Evolutionary conservation across 1,140 invertebrate species (phyloP).

Genomic region (Penaeus chinensis): DNA sequence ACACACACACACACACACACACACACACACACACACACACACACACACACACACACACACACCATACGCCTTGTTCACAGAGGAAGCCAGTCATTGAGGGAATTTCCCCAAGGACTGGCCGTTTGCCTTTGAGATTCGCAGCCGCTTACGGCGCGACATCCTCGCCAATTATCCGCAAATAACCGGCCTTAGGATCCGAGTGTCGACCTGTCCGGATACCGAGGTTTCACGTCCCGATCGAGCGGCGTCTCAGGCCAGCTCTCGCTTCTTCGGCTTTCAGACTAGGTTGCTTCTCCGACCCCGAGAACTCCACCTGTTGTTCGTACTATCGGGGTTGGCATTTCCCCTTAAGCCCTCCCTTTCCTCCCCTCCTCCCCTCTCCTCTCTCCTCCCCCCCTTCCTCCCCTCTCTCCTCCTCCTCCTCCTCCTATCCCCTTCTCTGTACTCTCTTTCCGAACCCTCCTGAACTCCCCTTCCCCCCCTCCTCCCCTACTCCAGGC

Average conservation of each 20-base stretch:
- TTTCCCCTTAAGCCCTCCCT: conserved; percentile 10
- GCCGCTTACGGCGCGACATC: conserved; percentile 46
- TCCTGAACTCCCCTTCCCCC: neutral
- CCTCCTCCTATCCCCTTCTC: neutral
- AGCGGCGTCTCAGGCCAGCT: neutral
- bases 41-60: conserved; percentile 38
- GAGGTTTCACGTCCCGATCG: too few relatives aligned
- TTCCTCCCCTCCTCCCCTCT: neutral
- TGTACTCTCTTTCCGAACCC: neutral
- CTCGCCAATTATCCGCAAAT: conserved; percentile 24
- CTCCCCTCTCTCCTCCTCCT: neutral
- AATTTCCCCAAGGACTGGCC: conserved; percentile 50
- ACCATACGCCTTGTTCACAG: conserved; percentile 5
- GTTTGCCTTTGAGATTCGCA: conserved; percentile 50
- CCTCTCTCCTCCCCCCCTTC: neutral
- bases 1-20: conserved; percentile 42
- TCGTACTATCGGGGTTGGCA: neutral
- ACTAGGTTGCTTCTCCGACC: conserved; percentile 1
- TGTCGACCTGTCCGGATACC: too few relatives aligned
- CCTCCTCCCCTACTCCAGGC: neutral
- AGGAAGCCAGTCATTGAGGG: conserved; percentile 43
- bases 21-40: conserved; percentile 36
- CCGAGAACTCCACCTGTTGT: conserved; percentile 7
- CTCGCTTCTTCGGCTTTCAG: neutral
- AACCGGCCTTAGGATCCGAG: neutral